Conservation (phyloP, 2,888 invertebrate species). For the Pristionchus maxplancki region DNA sequence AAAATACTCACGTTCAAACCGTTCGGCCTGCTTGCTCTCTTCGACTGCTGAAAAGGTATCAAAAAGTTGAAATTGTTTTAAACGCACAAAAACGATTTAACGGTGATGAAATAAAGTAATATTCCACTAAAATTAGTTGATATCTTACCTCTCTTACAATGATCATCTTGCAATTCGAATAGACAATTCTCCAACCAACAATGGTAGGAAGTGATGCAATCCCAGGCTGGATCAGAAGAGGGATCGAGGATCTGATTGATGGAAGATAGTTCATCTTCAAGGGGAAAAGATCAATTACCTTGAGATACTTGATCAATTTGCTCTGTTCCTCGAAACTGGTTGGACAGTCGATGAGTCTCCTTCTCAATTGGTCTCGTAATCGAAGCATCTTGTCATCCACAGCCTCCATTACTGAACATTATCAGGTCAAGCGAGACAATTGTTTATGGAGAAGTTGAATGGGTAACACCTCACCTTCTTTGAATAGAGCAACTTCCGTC, state of each 20-base stretch:
- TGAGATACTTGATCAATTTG: conserved; percentile 87
- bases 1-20: conserved; percentile 46
- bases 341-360: conserved; percentile 91
- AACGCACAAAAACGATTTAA: too few species aligned
- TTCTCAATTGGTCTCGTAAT: conserved; percentile 87
- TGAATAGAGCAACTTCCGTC: conserved; percentile 79
- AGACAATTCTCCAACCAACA: conserved; percentile 86
- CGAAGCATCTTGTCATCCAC: conserved; percentile 91
- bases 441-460: too few species aligned
- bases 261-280: conserved; percentile 77
- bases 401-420: conserved; percentile 90
- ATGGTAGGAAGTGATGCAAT: conserved; percentile 89
- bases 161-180: conserved; percentile 81
- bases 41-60: conserved; percentile 27
- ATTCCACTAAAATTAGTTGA: too few species aligned
- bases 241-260: conserved; percentile 85
- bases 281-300: conserved; percentile 55
- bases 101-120: too few species aligned
- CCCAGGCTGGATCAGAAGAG: conserved; percentile 95
- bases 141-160: conserved; percentile 55
- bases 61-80: not conserved
- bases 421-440: too few species aligned
- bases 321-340: conserved; percentile 95
- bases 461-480: too few species aligned
- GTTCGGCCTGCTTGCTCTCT: conserved; percentile 37